Percentiles rank a stretch among this genome's conserved stretches.
Conservation (phyloP, 2,797 vertebrate species). For the Pseudochaenichthys georgianus region DNA sequence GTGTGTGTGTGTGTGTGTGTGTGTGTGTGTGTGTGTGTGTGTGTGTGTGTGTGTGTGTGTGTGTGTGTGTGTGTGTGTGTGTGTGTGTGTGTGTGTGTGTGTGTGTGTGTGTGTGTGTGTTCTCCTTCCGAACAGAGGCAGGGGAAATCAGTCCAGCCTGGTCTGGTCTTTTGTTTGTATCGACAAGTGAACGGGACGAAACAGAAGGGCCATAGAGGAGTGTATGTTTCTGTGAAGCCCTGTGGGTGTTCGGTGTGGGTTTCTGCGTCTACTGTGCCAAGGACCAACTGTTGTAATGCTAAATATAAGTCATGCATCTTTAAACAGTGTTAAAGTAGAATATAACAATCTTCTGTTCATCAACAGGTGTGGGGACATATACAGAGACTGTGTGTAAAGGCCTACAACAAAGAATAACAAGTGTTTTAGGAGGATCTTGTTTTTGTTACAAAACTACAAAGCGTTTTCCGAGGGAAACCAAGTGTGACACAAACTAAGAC, state of each 20-base stretch:
- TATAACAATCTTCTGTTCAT: neutral
- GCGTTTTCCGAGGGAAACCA: conserved; percentile 4
- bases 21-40: no score
- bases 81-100: no score
- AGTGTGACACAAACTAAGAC: conserved; percentile 1
- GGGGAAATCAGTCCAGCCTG: conserved; percentile 76
- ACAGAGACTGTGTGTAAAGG: neutral
- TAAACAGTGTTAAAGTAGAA: neutral
- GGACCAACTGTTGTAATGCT: conserved; percentile 26
- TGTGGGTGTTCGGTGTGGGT: conserved; percentile 41
- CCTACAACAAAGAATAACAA: neutral
- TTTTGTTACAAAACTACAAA: neutral
- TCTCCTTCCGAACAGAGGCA: conserved; percentile 50
- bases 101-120: conserved; percentile 11
- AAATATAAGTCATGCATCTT: conserved; percentile 36
- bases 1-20: no score
- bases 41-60: no score
- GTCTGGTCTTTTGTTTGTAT: conserved; percentile 80
- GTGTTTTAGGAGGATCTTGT: neutral
- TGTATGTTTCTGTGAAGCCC: conserved; percentile 57
- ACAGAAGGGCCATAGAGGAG: conserved; percentile 68
- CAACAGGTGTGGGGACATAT: neutral
- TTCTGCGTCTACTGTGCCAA: conserved; percentile 39
- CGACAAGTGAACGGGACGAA: conserved; percentile 71
- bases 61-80: no score